A percentile compares a stretch with the other conserved stretches of the same genome.
Conservation (phyloP, 2,888 invertebrate genomes). For the Drosophila mercatorum region DNA sequence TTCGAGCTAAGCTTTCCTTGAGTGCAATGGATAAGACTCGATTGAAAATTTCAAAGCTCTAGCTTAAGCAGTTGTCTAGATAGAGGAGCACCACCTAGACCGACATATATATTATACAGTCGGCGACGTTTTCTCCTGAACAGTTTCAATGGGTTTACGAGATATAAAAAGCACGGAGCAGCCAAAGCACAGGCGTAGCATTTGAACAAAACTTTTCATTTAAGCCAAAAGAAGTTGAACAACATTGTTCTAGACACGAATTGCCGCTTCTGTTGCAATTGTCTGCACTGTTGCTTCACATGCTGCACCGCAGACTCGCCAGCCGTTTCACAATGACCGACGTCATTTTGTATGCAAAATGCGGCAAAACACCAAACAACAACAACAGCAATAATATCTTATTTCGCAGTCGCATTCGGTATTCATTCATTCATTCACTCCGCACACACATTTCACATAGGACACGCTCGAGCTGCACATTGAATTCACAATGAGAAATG, state of each 20-base stretch:
- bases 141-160: not conserved
- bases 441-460: slow-evolving; percentile 55
- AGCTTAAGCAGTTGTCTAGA: too few relatives aligned
- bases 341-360: slow-evolving; percentile 71
- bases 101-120: too few relatives aligned
- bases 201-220: slow-evolving; percentile 58
- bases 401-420: slow-evolving; percentile 36
- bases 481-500: slow-evolving; percentile 20
- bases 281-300: slow-evolving; percentile 32
- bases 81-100: too few relatives aligned
- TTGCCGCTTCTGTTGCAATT: slow-evolving; percentile 32
- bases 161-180: not conserved
- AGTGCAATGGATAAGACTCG: too few relatives aligned
- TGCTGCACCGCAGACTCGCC: slow-evolving; percentile 41
- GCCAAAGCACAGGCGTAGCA: slow-evolving; percentile 38
- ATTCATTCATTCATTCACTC: slow-evolving; percentile 59
- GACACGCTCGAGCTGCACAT: not conserved
- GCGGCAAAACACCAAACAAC: slow-evolving; percentile 53
- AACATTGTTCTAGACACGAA: slow-evolving; percentile 38
- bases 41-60: too few relatives aligned
- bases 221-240: slow-evolving; percentile 51
- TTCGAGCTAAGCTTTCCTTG: too few relatives aligned
- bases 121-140: too few relatives aligned
- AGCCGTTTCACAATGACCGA: slow-evolving; percentile 39
- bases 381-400: slow-evolving; percentile 40